Conservation (phyloP, 2,888 invertebrate species). For the Drosophila emarginata region DNA sequence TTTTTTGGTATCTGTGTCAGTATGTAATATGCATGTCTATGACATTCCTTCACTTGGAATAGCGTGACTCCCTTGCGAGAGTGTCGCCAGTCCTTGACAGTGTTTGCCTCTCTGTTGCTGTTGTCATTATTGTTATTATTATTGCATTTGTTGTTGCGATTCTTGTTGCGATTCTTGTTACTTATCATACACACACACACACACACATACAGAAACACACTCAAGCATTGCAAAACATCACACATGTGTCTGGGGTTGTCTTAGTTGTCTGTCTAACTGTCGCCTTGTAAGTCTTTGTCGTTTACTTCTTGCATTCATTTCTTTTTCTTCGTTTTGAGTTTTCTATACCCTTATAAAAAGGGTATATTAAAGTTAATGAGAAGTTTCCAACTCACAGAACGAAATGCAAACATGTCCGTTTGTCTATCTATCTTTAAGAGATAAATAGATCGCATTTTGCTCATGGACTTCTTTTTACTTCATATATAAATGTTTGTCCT, state of each 20-base stretch:
- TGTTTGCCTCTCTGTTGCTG: constrained; percentile 32
- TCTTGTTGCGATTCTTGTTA: constrained; percentile 48
- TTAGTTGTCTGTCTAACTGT: constrained; percentile 14
- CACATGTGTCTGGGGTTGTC: constrained; percentile 48
- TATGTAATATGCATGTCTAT: constrained; percentile 13
- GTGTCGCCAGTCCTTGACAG: constrained; percentile 21
- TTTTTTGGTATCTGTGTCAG: not conserved
- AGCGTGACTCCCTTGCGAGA: constrained; percentile 50
- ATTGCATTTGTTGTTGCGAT: constrained; percentile 49
- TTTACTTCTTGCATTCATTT: constrained; percentile 17
- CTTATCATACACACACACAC: constrained; percentile 51
- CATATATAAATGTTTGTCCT: too few species aligned
- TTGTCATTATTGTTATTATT: constrained; percentile 62
- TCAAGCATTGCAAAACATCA: constrained; percentile 33
- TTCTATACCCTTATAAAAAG: too few species aligned
- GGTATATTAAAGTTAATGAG: too few species aligned
- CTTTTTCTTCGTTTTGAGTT: not conserved
- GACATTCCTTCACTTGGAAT: constrained; percentile 36
- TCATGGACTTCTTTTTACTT: too few species aligned
- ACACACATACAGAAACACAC: not conserved
- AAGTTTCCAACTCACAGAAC: too few species aligned
- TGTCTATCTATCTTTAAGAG: too few species aligned
- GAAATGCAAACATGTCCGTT: too few species aligned
- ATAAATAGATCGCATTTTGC: too few species aligned
- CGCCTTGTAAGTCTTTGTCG: constrained; percentile 20